Evolutionary conservation across 2,797 vertebrate genomes (phyloP).

Genomic region (Alectoris magna): DNA sequence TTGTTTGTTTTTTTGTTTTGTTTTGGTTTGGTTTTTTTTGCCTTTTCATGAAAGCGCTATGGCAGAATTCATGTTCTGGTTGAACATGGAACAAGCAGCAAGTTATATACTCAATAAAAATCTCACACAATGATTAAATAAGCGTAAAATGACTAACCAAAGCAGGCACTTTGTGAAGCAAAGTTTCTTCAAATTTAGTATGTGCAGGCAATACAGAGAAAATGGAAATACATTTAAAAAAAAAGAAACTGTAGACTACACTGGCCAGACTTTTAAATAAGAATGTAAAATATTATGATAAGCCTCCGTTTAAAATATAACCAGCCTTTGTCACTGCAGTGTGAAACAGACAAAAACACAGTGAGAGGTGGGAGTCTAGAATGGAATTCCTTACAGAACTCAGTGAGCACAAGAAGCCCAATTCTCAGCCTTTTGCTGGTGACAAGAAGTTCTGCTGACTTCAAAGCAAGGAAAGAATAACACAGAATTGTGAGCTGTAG

Average conservation of each 20-base stretch:
- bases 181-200: constrained; percentile 57
- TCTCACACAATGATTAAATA: constrained; percentile 58
- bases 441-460: neutral
- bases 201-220: constrained; percentile 43
- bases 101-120: constrained; percentile 41
- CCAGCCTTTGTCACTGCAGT: neutral
- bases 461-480: neutral
- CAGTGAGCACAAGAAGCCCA: neutral
- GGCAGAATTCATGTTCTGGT: constrained; percentile 32
- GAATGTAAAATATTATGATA: constrained; percentile 69
- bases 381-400: neutral
- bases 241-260: constrained; percentile 53
- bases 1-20: neutral
- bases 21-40: neutral
- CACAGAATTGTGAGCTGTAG: neutral
- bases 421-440: neutral
- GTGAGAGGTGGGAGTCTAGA: neutral
- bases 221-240: constrained; percentile 58
- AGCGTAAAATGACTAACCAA: constrained; percentile 60
- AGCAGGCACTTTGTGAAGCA: constrained; percentile 54
- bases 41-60: neutral
- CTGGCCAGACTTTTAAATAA: constrained; percentile 57
- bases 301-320: constrained; percentile 51
- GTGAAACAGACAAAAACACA: constrained; percentile 35
- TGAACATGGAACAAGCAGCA: constrained; percentile 23